phyloP scores from a whole-genome alignment of 2,888 invertebrate species.

The Agonopterix subpropinquella region DNA sequence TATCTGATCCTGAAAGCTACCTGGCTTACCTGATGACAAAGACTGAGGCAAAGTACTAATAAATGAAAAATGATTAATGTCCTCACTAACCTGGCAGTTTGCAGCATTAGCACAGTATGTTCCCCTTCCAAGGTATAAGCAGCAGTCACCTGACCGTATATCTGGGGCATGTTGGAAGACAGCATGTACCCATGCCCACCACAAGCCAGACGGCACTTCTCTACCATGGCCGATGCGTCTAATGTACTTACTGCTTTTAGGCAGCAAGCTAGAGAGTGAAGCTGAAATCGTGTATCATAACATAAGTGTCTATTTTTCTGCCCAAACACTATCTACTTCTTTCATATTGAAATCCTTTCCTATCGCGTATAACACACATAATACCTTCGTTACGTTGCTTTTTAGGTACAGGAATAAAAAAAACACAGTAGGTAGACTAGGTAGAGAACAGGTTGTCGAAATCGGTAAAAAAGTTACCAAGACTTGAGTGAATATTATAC shows the following conservation, averaged over 20 bases:
- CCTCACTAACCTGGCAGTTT: slow-evolving; percentile 82
- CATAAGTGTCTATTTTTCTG: no score
- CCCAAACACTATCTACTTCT: neutral
- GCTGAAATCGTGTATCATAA: slow-evolving; percentile 69
- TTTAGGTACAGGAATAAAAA: no score
- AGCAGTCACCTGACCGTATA: slow-evolving; percentile 88
- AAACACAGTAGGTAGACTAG: no score
- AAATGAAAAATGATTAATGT: neutral
- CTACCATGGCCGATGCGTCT: slow-evolving; percentile 83
- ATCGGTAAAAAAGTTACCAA: no score
- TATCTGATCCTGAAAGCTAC: no score
- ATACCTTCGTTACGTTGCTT: no score
- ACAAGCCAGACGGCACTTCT: slow-evolving; percentile 89
- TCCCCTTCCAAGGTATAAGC: slow-evolving; percentile 97
- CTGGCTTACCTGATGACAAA: no score
- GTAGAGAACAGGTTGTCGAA: no score
- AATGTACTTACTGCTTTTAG: slow-evolving; percentile 90
- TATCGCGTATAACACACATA: no score
- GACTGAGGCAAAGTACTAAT: neutral
- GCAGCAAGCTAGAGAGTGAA: slow-evolving; percentile 93
- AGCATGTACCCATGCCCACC: slow-evolving; percentile 97
- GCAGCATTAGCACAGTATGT: slow-evolving; percentile 93
- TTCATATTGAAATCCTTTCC: neutral
- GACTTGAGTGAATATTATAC: no score
- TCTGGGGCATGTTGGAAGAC: slow-evolving; percentile 88